A percentile compares a stretch with the other conserved stretches of the same genome.
Evolutionary conservation across 2,113 vertebrate genomes (phyloP).

Genomic region (Oncorhynchus keta): DNA sequence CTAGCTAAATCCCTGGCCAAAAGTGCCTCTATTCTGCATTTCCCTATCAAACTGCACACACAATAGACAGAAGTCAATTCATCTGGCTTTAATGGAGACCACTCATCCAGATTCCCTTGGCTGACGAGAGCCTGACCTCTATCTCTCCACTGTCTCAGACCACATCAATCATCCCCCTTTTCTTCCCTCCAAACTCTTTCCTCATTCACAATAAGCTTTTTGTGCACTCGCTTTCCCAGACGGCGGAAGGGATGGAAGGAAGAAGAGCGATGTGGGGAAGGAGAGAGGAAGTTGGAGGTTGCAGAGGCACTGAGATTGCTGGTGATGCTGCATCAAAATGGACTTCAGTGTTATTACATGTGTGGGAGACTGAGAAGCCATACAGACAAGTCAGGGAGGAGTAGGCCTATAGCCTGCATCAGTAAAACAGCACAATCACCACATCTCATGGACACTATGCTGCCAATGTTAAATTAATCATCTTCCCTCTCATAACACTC

Average conservation of each 20-base stretch:
- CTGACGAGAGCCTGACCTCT: conserved; percentile 26
- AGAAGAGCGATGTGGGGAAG: conserved; percentile 10
- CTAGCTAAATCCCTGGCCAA: conserved; percentile 35
- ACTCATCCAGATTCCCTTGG: conserved; percentile 25
- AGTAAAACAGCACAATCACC: conserved; percentile 9
- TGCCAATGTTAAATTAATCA: conserved; percentile 48
- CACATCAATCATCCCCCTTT: conserved; percentile 31
- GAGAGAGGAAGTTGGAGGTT: not conserved
- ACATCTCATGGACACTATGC: conserved; percentile 5
- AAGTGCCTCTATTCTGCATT: conserved; percentile 43
- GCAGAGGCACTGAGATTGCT: not conserved
- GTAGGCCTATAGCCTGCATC: conserved; percentile 37
- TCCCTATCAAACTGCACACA: conserved; percentile 31
- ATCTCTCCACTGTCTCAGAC: conserved; percentile 10
- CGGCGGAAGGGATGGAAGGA: not conserved
- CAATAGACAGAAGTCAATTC: conserved; percentile 62
- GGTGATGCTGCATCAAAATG: conserved; percentile 15
- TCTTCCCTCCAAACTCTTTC: conserved; percentile 21
- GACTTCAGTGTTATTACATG: conserved; percentile 11
- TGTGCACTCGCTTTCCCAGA: conserved; percentile 11
- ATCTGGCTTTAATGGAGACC: conserved; percentile 48
- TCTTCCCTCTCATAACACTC: not conserved
- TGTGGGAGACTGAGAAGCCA: conserved; percentile 17
- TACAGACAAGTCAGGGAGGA: not conserved
- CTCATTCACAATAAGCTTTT: conserved; percentile 29